Evolutionary conservation across 2,113 vertebrate species (phyloP), one percentile per base, ranked within the genome.

Genomic region (Arenaria interpres): DNA sequence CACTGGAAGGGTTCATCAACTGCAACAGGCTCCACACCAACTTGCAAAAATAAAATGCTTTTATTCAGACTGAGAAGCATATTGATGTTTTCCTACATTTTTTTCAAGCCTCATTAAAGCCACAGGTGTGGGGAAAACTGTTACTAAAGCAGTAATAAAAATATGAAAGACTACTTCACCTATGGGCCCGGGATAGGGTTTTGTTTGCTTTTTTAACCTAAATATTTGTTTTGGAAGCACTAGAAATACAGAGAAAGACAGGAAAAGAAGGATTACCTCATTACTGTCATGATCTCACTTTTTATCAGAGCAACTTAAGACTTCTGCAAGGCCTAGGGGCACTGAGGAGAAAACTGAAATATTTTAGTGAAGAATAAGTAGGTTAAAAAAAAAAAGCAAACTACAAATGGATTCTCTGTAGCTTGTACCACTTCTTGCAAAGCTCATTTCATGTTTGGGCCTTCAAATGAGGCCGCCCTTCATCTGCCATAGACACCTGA

Each of bases 201-300:
- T 73, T 75, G 80, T 88, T 95, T 94, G 57, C 60, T 73, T 95
- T 92, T 84, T 93, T 50, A 95, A 96, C 63, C 33, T 93, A 97
- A 95, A 97, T 93, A 94, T 96, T 97, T 96, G 63, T 57, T 92
- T 96, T 96, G 87, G 91, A 96, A 88, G 64, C 41, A 89, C 68
- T 67, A 94, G 60, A 93, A 96, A 83, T 43, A 54, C 28, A 66
- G 39, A 69, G 37, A 77, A 75, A 94, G 90, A 83, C 54, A 73
- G 72, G 93, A 85, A 82, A 75, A 94, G 71, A 68, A 90, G 81
- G 56, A 96, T 94, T 94, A 92, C 64, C 79, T 98, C 75, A 82
- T 78, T 92, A 87, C 79, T 94, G 90, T 96, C 88, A 81, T 71
- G 81, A 96, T 86, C 77, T 97, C 85, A 89, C 75, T 84, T 93